Evolutionary conservation across 2,113 vertebrate genomes (phyloP), one percentile per base, ranked within the genome.

Genomic region (Mesocricetus auratus): DNA sequence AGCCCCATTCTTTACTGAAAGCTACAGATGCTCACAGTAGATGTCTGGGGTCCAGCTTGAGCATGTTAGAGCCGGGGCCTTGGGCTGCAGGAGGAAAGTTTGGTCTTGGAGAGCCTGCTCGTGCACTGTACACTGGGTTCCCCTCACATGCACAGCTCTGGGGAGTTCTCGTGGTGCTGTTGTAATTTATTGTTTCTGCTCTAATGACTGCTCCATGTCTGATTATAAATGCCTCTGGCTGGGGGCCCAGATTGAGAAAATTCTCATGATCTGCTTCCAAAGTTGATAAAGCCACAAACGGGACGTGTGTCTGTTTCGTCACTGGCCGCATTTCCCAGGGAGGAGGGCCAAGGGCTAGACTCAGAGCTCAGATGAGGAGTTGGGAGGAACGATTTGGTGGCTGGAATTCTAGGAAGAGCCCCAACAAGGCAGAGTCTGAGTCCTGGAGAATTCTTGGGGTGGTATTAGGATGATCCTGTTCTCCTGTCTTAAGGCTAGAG

Each of bases 261-360:
- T 97, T 97, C 97, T 86, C 97, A 97, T 97, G 97, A 98, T 97
- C 97, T 97, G 90, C 89, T 97, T 97, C 97, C 97, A 98, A 94
- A 97, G 92, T 74, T 69, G 94, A 97, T 83, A 95, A 96, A 97
- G 94, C 81, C 96, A 96, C 94, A 95, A 95, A 81, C 0, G 3
- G 96, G 95, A 96, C 95, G 94, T 42, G 69, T 68, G 93, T 95
- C 96, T 17, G n/a, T 91, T 96, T 95, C 45, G 5, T 96, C 97
- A 95, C 95, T 7, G 3, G 90, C 86, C 82, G 78, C 81, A 89
- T 91, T 96, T 97, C 82, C 77, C 79, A 92, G 92, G 62, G 16
- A 73, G 81, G 60, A 66, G 13, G 3, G 66, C 26, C 58, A 89
- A 64, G 71, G 88, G 71, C 78, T 90, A 82, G 96, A 96, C 39